These are phyloP conservation scores for Herminia tarsipennalis DNA, from an alignment of 2,888 invertebrate genomes.

Conservation along the genomic window DNA sequence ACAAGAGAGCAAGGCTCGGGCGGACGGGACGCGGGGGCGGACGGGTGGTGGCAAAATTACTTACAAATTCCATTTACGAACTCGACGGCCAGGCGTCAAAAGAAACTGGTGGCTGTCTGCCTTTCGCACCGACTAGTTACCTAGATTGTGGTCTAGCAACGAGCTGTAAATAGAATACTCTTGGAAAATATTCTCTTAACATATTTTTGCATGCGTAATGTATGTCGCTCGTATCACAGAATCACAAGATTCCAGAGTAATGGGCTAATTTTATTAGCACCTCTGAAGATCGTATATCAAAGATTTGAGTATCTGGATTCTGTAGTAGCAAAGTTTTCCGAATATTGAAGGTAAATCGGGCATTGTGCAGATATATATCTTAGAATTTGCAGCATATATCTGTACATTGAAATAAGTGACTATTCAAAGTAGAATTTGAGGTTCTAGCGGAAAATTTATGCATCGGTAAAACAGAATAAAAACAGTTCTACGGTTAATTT, in stretches of 20 bases:
- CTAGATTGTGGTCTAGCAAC: slow-evolving; percentile 46
- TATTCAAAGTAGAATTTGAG: too few species aligned
- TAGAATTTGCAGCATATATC: too few species aligned
- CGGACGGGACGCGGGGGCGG: slow-evolving; percentile 47
- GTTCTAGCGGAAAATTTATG: slow-evolving; percentile 5
- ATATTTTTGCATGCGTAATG: too few species aligned
- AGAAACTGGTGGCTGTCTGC: slow-evolving; percentile 63
- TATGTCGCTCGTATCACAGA: background rate
- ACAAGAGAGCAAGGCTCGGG: slow-evolving; percentile 78
- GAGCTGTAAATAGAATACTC: slow-evolving; percentile 1
- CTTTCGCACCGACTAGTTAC: slow-evolving; percentile 41
- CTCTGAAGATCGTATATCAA: too few species aligned
- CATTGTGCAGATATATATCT: too few species aligned
- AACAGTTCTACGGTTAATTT: slow-evolving; percentile 35
- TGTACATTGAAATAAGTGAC: too few species aligned
- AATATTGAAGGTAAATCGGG: too few species aligned
- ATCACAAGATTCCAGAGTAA: too few species aligned
- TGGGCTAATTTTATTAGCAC: too few species aligned
- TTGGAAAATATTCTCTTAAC: too few species aligned
- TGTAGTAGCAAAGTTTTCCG: too few species aligned
- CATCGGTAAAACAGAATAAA: slow-evolving; percentile 6
- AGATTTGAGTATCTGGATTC: too few species aligned
- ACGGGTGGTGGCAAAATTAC: slow-evolving; percentile 74
- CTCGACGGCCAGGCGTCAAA: slow-evolving; percentile 73
- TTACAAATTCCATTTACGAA: slow-evolving; percentile 85